Percentiles rank a stretch among this genome's conserved stretches.
Conservation (phyloP, 1,140 invertebrate genomes). For the Drosophila nebulosa region DNA sequence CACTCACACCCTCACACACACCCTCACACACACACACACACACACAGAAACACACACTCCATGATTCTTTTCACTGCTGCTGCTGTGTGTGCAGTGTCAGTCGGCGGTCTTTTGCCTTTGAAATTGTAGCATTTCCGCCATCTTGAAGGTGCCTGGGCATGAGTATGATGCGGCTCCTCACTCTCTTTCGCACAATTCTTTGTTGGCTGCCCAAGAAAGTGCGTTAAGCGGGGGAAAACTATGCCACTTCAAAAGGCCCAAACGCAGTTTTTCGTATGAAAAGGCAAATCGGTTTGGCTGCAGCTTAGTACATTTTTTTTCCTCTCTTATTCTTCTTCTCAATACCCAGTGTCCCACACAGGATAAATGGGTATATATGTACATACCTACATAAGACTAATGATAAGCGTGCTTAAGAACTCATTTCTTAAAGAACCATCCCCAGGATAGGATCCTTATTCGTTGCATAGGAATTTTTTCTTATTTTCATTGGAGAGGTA, state of each 20-base stretch:
- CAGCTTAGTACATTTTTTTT: conserved; percentile 10
- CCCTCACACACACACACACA: too few relatives aligned
- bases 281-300: conserved; percentile 61
- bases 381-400: too few relatives aligned
- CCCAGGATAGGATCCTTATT: too few relatives aligned
- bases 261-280: conserved; percentile 52
- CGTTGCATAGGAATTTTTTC: too few relatives aligned
- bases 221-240: conserved; percentile 69
- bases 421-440: too few relatives aligned
- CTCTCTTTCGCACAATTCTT: neutral
- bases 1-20: neutral
- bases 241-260: conserved; percentile 66
- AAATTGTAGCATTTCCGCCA: conserved; percentile 77
- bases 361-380: neutral
- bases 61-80: too few relatives aligned
- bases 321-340: conserved; percentile 32
- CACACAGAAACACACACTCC: too few relatives aligned
- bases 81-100: too few relatives aligned
- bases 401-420: too few relatives aligned
- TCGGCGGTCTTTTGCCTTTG: conserved; percentile 66
- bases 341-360: neutral
- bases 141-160: conserved; percentile 39
- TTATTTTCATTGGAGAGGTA: too few relatives aligned
- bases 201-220: conserved; percentile 47
- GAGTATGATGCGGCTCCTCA: neutral